Evolutionary conservation across 2,113 vertebrate genomes (phyloP).

Genomic region (Saimiri boliviensis): DNA sequence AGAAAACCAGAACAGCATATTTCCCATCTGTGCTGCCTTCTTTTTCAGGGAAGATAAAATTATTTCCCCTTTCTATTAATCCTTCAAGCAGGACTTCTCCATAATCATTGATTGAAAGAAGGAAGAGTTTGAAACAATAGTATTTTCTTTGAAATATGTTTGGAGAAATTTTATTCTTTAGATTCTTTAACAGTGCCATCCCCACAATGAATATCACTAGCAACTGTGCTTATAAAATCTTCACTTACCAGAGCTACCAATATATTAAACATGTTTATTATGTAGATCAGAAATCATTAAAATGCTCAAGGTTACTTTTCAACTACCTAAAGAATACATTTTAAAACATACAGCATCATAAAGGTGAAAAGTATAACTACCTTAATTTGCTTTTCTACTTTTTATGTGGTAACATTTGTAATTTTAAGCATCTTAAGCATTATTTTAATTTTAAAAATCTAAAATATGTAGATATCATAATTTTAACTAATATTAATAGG

Average conservation of each 20-base stretch:
- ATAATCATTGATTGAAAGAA: not conserved
- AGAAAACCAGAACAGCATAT: not conserved
- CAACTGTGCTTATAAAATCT: not conserved
- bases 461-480: not conserved
- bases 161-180: not conserved
- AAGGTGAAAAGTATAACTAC: not conserved
- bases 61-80: not conserved
- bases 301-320: not conserved
- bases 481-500: not conserved
- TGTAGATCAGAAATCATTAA: not conserved
- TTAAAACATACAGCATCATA: not conserved
- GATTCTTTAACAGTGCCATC: not conserved
- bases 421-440: not conserved
- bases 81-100: not conserved
- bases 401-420: not conserved
- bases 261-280: not conserved
- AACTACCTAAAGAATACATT: not conserved
- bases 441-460: not conserved
- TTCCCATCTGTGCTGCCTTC: not conserved
- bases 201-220: not conserved
- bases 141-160: not conserved
- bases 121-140: not conserved
- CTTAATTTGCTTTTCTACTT: not conserved
- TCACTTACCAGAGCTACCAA: not conserved
- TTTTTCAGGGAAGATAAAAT: not conserved